Base-by-base conservation (phyloP, 2,888 invertebrate species). In the Caenorhabditis afra region DNA sequence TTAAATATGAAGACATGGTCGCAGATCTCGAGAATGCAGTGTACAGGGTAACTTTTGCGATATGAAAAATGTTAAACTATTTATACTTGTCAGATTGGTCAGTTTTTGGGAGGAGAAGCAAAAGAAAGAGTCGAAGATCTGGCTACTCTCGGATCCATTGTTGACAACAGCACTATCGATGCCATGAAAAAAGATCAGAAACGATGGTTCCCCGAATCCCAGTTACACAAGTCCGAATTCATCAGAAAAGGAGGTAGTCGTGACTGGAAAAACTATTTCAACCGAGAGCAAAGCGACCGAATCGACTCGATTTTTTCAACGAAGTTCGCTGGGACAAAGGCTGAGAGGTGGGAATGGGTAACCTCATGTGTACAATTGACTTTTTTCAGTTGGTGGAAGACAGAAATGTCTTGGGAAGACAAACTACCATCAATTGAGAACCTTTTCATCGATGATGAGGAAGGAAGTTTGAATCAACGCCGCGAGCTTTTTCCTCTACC, bases 211-310 rank as follows among this genome's bases (percentile, higher is more conserved):
- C 89, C 89, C 7, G 85, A 83, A 16, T 77, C 79, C 11, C 81
- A 81, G 61, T 55, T 85, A 61, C 82, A 82, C 65, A 81, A 85
- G 29, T 66, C 81, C n/a, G 85, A 86, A 14, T 89, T 89, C 81
- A 88, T 89, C 52, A 86, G 89, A 3, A 89, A 90, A 71, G 89
- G 89, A 10, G 85, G 86, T 47, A 84, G 79, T 41, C 79, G 89
- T 11, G 89, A 90, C 70, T 89, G 89, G 89, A 88, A 87, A 79
- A 89, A 89, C 62, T 81, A 90, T 65, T 83, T 89, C 75, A 87
- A 81, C 23, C 57, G 79, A 39, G 87, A 88, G 65, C 90, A 90
- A 59, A 87, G 86, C 20, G 86, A 87, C 55, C 80, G 85, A 4
- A 66, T 90, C 59, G 89, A 89, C 70, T 68, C 79, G 1, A 62